Evolutionary conservation across 1,140 invertebrate species (phyloP).

Genomic region (Listronotus oregonensis): DNA sequence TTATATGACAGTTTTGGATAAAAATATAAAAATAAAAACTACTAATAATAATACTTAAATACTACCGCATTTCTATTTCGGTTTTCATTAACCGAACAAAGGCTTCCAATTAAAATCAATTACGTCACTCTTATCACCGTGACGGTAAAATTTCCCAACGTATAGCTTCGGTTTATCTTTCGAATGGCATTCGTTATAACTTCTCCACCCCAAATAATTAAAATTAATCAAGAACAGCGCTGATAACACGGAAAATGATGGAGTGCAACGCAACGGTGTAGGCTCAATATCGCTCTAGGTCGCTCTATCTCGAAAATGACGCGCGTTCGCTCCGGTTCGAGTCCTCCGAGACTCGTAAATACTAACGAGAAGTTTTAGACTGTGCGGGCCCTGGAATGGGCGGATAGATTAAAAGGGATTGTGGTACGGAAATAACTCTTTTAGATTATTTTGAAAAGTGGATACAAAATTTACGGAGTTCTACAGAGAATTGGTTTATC

Average conservation of each 20-base stretch:
- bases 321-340: conserved; percentile 12
- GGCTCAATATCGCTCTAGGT: conserved; percentile 19
- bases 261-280: conserved; percentile 26
- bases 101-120: conserved; percentile 22
- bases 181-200: conserved; percentile 27
- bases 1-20: too few species aligned
- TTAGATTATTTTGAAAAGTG: conserved; percentile 8
- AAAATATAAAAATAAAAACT: too few species aligned
- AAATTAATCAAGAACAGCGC: conserved; percentile 40
- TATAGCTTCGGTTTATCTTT: conserved; percentile 15
- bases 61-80: too few species aligned
- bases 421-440: background rate
- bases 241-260: conserved; percentile 40
- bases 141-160: conserved; percentile 14
- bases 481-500: background rate
- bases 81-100: background rate
- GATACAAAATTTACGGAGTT: too few species aligned
- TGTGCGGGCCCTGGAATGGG: conserved; percentile 7
- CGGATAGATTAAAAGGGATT: conserved; percentile 15
- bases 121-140: conserved; percentile 20
- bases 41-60: too few species aligned
- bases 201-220: conserved; percentile 38
- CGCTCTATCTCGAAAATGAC: conserved; percentile 25
- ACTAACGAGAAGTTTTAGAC: conserved; percentile 36
- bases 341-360: conserved; percentile 41